A percentile compares a stretch with the other conserved stretches of the same genome.
phyloP scores from a whole-genome alignment of 1,140 invertebrate genomes.

The Fragariocoptes setiger region DNA sequence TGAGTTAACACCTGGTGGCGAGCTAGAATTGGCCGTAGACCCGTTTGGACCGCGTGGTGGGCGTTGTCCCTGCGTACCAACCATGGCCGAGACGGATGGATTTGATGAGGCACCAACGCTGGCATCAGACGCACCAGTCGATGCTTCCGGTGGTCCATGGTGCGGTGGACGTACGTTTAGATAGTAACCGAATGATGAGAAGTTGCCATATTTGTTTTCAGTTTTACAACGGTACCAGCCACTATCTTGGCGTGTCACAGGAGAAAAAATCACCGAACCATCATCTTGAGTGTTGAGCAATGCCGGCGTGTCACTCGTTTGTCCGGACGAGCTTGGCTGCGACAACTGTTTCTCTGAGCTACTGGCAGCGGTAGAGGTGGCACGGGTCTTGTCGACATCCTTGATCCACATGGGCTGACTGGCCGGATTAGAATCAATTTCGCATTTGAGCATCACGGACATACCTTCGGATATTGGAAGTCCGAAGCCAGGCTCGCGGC shows the following conservation, averaged over 20 bases:
- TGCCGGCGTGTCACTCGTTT: background rate
- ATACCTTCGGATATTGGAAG: slow-evolving; percentile 48
- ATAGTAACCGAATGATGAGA: slow-evolving; percentile 57
- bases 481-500: slow-evolving; percentile 52
- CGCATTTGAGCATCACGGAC: slow-evolving; percentile 49
- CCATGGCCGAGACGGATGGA: too few relatives aligned
- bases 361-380: background rate
- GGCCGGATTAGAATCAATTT: slow-evolving; percentile 58
- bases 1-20: too few relatives aligned
- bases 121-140: too few relatives aligned
- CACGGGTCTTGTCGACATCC: slow-evolving; percentile 11
- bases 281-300: slow-evolving; percentile 18
- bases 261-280: slow-evolving; percentile 45
- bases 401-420: slow-evolving; percentile 53
- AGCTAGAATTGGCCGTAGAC: too few relatives aligned
- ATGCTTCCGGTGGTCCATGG: too few relatives aligned
- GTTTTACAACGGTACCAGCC: slow-evolving; percentile 67
- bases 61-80: too few relatives aligned
- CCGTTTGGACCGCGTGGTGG: too few relatives aligned
- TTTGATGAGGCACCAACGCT: too few relatives aligned
- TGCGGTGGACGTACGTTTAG: slow-evolving; percentile 32
- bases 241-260: slow-evolving; percentile 35
- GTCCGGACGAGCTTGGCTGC: slow-evolving; percentile 1
- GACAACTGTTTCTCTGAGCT: background rate
- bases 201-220: slow-evolving; percentile 39